These are phyloP conservation scores for Leptinotarsa peninsularis DNA, from an alignment of 2,888 invertebrate genomes.

Conservation along the genomic window DNA sequence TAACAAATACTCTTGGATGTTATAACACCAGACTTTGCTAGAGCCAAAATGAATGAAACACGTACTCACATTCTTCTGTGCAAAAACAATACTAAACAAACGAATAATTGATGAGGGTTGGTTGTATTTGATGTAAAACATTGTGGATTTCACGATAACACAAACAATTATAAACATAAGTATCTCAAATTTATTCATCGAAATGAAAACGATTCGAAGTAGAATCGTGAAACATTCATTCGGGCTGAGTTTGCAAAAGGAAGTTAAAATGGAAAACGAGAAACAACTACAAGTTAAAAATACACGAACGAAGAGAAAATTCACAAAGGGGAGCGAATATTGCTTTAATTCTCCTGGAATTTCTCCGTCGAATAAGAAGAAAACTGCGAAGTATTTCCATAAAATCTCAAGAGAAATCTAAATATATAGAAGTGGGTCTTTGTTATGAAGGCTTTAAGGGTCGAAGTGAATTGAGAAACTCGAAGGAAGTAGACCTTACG, in stretches of 20 bases:
- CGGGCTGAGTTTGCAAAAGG: conserved; percentile 29
- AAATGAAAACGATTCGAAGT: conserved; percentile 27
- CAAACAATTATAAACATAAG: conserved; percentile 8
- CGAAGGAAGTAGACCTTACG: conserved; percentile 32
- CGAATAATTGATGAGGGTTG: neutral
- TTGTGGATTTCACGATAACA: neutral
- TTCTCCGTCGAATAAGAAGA: conserved; percentile 55
- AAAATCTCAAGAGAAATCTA: conserved; percentile 64
- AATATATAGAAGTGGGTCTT: conserved; percentile 63
- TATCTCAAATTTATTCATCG: conserved; percentile 16
- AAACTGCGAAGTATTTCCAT: conserved; percentile 65
- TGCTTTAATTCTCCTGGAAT: conserved; percentile 52
- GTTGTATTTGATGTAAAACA: conserved; percentile 1
- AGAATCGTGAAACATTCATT: conserved; percentile 35
- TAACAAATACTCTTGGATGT: too few relatives aligned
- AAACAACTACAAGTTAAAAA: conserved; percentile 37
- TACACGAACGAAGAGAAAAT: conserved; percentile 43
- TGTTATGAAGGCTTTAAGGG: conserved; percentile 57
- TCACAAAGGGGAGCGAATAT: conserved; percentile 43
- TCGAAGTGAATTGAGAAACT: conserved; percentile 46
- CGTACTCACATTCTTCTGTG: neutral
- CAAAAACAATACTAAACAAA: neutral
- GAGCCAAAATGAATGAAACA: too few relatives aligned
- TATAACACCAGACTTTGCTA: too few relatives aligned
- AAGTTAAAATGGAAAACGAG: conserved; percentile 34